phyloP scores from a whole-genome alignment of 1,140 invertebrate genomes.

The Drosophila lowei region DNA sequence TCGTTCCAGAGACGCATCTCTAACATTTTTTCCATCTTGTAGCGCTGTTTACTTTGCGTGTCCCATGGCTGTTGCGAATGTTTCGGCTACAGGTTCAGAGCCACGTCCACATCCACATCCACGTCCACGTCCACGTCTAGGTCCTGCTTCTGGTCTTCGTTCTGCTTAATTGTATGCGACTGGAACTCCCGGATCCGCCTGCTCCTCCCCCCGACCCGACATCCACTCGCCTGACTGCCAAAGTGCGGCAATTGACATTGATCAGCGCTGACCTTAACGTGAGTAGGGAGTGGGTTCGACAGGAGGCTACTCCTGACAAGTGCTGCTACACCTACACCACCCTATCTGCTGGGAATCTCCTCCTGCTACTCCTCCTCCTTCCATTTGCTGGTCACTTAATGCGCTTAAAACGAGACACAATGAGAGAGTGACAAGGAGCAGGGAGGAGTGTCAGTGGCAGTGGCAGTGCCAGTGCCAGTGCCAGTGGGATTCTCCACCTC shows the following conservation, averaged over 20 bases:
- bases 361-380: not conserved
- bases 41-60: slow-evolving; percentile 50
- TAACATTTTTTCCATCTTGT: slow-evolving; percentile 1
- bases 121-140: not conserved
- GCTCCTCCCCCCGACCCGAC: not conserved
- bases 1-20: slow-evolving; percentile 1
- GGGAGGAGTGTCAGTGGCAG: no score
- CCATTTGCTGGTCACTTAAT: slow-evolving; percentile 48
- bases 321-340: not conserved
- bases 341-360: not conserved
- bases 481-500: slow-evolving; percentile 20
- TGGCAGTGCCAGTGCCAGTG: not conserved
- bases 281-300: not conserved
- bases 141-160: slow-evolving; percentile 6
- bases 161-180: slow-evolving; percentile 51
- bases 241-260: slow-evolving; percentile 61
- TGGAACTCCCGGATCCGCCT: slow-evolving; percentile 17
- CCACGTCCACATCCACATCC: slow-evolving; percentile 1
- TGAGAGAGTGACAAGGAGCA: slow-evolving; percentile 16
- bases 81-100: not conserved
- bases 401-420: slow-evolving; percentile 62
- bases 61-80: slow-evolving; percentile 15
- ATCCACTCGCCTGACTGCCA: slow-evolving; percentile 15
- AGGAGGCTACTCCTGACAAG: slow-evolving; percentile 4
- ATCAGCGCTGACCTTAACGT: slow-evolving; percentile 62